phyloP scores from a whole-genome alignment of 2,888 invertebrate genomes.

The Portevinia maculata region DNA sequence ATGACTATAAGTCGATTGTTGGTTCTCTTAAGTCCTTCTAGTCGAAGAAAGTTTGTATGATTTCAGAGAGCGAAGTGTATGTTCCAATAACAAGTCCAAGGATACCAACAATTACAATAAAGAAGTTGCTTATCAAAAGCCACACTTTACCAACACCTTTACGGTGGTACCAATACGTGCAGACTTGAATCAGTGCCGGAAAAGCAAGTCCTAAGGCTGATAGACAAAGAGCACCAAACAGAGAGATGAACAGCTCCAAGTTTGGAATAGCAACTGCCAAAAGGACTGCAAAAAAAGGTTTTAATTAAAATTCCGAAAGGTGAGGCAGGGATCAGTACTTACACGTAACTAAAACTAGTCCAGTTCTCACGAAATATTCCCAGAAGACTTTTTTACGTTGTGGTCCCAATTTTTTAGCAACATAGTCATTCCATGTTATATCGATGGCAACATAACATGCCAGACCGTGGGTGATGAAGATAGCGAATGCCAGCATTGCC shows the following conservation, averaged over 20 bases:
- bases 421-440: constrained; percentile 93
- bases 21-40: constrained; percentile 22
- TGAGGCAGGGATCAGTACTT: constrained; percentile 83
- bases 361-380: constrained; percentile 91
- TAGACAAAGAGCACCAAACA: constrained; percentile 94
- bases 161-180: constrained; percentile 90
- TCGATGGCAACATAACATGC: constrained; percentile 98
- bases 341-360: constrained; percentile 93
- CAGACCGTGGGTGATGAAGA: constrained; percentile 95
- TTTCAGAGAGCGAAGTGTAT: constrained; percentile 87
- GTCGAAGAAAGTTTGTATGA: constrained; percentile 85
- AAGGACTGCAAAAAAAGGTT: constrained; percentile 86
- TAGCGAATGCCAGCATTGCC: constrained; percentile 89
- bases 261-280: constrained; percentile 94
- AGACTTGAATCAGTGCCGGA: constrained; percentile 93
- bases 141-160: constrained; percentile 84
- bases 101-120: constrained; percentile 87
- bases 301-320: background rate
- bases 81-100: constrained; percentile 88
- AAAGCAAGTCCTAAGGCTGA: constrained; percentile 95
- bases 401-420: constrained; percentile 85
- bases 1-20: background rate
- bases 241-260: constrained; percentile 90
- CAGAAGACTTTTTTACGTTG: constrained; percentile 86
- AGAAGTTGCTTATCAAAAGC: constrained; percentile 86